A percentile compares a stretch with the other conserved stretches of the same genome.
Conservation (phyloP, 1,140 invertebrate species). For the Macrostomum lignano region DNA sequence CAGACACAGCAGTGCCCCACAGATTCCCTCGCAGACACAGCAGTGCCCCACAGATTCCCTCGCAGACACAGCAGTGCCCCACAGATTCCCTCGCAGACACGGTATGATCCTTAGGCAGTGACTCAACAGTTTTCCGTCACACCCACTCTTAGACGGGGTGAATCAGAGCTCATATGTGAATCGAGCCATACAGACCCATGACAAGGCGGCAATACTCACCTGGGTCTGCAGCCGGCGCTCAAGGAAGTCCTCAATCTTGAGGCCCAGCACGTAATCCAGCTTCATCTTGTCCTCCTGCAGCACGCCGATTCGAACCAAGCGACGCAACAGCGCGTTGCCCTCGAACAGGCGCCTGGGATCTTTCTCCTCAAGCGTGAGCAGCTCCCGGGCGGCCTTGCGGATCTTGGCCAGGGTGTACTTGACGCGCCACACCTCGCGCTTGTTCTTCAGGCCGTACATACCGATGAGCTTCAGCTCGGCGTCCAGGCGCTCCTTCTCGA, state of each 20-base stretch:
- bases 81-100: too few species aligned
- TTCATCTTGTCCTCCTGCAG: conserved; percentile 90
- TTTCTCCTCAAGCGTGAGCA: conserved; percentile 81
- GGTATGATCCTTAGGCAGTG: too few species aligned
- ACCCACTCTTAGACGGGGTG: too few species aligned
- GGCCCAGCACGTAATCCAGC: conserved; percentile 94
- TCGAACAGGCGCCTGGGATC: conserved; percentile 84
- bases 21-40: too few species aligned
- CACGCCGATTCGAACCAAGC: conserved; percentile 85
- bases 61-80: too few species aligned
- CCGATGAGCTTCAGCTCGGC: conserved; percentile 93
- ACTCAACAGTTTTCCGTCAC: too few species aligned
- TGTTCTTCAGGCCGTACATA: conserved; percentile 91
- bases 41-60: too few species aligned
- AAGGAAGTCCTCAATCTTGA: conserved; percentile 96
- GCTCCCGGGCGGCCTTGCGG: conserved; percentile 87
- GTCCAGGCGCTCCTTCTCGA: conserved; percentile 94
- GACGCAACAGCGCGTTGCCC: conserved; percentile 86
- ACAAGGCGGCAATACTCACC: too few species aligned
- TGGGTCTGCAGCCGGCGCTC: conserved; percentile 93
- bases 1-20: too few species aligned
- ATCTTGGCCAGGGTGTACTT: conserved; percentile 93
- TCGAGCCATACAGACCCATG: too few species aligned
- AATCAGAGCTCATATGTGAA: too few species aligned
- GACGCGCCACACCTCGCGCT: conserved; percentile 94